These are phyloP conservation scores for Styela clava DNA, from an alignment of 23 tunicate genomes.

Conservation along the genomic window DNA sequence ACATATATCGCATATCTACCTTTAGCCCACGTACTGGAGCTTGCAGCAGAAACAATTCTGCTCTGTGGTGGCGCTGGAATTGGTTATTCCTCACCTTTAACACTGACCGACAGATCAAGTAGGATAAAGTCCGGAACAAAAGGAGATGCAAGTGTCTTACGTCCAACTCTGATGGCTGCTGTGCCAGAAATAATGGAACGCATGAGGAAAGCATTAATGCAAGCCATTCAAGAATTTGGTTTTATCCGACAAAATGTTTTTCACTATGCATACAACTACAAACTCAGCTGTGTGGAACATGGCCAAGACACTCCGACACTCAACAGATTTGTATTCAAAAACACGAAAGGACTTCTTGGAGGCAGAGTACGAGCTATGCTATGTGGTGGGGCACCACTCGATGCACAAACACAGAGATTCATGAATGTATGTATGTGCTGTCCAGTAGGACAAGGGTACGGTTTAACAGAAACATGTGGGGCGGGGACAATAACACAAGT, in stretches of 20 bases:
- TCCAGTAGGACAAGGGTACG: slow-evolving; percentile 94
- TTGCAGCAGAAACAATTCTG: slow-evolving; percentile 75
- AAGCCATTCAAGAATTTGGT: slow-evolving; percentile 48
- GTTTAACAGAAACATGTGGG: slow-evolving; percentile 95
- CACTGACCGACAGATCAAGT: slow-evolving; percentile 83
- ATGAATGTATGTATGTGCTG: slow-evolving; percentile 98
- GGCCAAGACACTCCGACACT: slow-evolving; percentile 79
- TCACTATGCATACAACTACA: slow-evolving; percentile 81
- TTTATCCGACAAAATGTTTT: slow-evolving; percentile 40
- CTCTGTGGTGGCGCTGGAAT: slow-evolving; percentile 61
- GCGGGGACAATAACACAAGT: slow-evolving; percentile 85
- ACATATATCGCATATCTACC: slow-evolving; percentile 93
- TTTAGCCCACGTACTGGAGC: slow-evolving; percentile 93
- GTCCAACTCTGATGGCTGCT: slow-evolving; percentile 93
- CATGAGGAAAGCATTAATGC: slow-evolving; percentile 90
- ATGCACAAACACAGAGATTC: slow-evolving; percentile 89
- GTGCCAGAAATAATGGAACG: slow-evolving; percentile 98
- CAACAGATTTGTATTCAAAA: slow-evolving; percentile 65
- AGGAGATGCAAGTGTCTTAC: slow-evolving; percentile 79
- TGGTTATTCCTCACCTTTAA: slow-evolving; percentile 92
- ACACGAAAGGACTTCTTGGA: slow-evolving; percentile 72
- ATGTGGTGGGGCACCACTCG: slow-evolving; percentile 95
- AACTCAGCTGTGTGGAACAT: slow-evolving; percentile 56
- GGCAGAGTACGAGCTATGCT: slow-evolving; percentile 84
- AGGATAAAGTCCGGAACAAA: slow-evolving; percentile 85